phyloP scores from a whole-genome alignment of 2,888 invertebrate genomes.

The Plusia festucae region DNA sequence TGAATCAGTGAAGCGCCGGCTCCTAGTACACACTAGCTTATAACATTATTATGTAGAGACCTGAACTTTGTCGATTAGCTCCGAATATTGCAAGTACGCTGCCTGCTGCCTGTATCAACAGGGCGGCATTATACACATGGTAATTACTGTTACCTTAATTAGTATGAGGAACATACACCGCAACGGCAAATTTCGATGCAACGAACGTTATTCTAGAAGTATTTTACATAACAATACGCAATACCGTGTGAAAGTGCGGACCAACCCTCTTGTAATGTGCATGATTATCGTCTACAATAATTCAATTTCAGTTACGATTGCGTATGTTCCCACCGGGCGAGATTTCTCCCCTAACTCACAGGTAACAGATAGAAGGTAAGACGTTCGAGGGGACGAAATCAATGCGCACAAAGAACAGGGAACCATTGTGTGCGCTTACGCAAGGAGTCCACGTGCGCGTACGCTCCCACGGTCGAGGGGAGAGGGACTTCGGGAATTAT shows the following conservation, averaged over 20 bases:
- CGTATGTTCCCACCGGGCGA: conserved; percentile 84
- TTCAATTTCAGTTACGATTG: conserved; percentile 83
- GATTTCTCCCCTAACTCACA: conserved; percentile 85
- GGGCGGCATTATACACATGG: conserved; percentile 39
- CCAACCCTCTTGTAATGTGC: conserved; percentile 77
- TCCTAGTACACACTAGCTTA: conserved; percentile 33
- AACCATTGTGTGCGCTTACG: conserved; percentile 84
- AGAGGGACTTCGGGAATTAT: conserved; percentile 76
- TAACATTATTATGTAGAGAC: conserved; percentile 42
- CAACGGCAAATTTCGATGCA: conserved; percentile 58
- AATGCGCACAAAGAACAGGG: conserved; percentile 82
- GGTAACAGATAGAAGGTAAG: conserved; percentile 87
- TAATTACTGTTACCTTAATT: conserved; percentile 57
- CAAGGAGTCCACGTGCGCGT: conserved; percentile 84
- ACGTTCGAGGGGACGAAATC: conserved; percentile 85
- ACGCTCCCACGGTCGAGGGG: conserved; percentile 82
- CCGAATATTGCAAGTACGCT: conserved; percentile 58
- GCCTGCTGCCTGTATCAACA: conserved; percentile 52
- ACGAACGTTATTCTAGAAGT: conserved; percentile 50
- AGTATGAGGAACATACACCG: conserved; percentile 37
- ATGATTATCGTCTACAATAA: conserved; percentile 79
- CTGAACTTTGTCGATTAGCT: conserved; percentile 64
- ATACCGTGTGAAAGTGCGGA: conserved; percentile 83
- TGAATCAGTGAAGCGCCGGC: conserved; percentile 36
- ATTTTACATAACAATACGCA: conserved; percentile 75